phyloP scores from a whole-genome alignment of 2,888 invertebrate genomes.

The Catocala nupta region DNA sequence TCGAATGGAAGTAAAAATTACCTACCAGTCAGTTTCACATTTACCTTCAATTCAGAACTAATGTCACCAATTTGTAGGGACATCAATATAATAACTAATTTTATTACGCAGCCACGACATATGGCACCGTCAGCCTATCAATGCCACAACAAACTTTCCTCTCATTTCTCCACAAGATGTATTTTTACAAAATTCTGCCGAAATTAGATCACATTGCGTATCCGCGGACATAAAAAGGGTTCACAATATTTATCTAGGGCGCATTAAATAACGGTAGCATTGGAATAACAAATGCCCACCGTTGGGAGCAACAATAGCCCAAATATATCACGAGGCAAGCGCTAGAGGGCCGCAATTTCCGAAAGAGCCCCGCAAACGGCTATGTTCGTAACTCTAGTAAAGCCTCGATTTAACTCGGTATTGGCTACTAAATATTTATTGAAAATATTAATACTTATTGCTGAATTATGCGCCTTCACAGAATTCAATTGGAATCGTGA shows the following conservation, averaged over 20 bases:
- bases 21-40: too few species aligned
- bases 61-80: slow-evolving; percentile 28
- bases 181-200: slow-evolving; percentile 57
- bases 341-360: slow-evolving; percentile 62
- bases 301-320: slow-evolving; percentile 66
- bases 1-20: too few species aligned
- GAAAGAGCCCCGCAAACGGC: slow-evolving; percentile 53
- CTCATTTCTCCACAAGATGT: slow-evolving; percentile 50
- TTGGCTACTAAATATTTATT: slow-evolving; percentile 55
- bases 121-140: slow-evolving; percentile 40
- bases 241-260: slow-evolving; percentile 72
- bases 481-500: not conserved
- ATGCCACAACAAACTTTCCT: slow-evolving; percentile 26
- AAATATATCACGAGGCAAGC: slow-evolving; percentile 64
- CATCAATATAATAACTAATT: slow-evolving; percentile 48
- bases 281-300: slow-evolving; percentile 73
- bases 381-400: slow-evolving; percentile 46
- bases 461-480: slow-evolving; percentile 2
- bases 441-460: slow-evolving; percentile 19
- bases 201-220: slow-evolving; percentile 63
- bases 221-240: slow-evolving; percentile 67
- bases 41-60: not conserved
- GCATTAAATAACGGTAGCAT: slow-evolving; percentile 71
- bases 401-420: slow-evolving; percentile 50
- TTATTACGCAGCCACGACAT: slow-evolving; percentile 31